Evolutionary conservation across 2,113 vertebrate genomes (phyloP), one percentile per base, ranked within the genome.

Genomic region (Delphinus delphis): DNA sequence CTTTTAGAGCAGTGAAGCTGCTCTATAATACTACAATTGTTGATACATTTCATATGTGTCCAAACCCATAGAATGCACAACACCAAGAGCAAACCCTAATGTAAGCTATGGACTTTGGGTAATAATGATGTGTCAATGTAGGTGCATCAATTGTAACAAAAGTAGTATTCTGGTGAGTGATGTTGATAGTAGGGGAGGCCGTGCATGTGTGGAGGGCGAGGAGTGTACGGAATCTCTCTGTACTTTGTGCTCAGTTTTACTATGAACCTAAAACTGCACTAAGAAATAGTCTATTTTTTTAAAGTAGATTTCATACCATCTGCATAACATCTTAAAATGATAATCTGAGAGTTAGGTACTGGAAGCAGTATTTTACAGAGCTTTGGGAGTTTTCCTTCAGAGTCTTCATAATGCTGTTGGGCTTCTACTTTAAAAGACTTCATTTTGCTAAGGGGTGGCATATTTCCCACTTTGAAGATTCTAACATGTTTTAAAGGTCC

Each of bases 391-490:
- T 98, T 92, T 93, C 97, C 97, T 98, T 98, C 92, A 0, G 97
- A 98, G 97, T 65, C 90, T 98, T 97, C 93, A 84, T n/a, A 98
- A 95, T 94, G 98, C 98, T 99, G 84, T 97, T 98, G 97, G 99
- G 98, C 98, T 98, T 95, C 97, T 98, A 98, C 98, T 98, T 99
- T 98, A 98, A 99, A 99, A 98, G 97, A 98, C 96, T 98, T 98
- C 95, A 90, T 95, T 99, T 99, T 98, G 98, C 99, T 99, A 98
- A 98, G 83, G 95, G 98, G 98, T 98, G 97, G 98, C 89, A 93
- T 98, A 92, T 98, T 98, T 90, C 96, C 98, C 95, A 97, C 98
- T 99, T 99, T 99, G 98, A 99, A 99, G 98, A 98, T 98, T 98
- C 96, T 97, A 98, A 98, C 98, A 98, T 98, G 98, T 98, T 99